phyloP scores from a whole-genome alignment of 1,140 invertebrate species.

The Lepidurus arcticus region DNA sequence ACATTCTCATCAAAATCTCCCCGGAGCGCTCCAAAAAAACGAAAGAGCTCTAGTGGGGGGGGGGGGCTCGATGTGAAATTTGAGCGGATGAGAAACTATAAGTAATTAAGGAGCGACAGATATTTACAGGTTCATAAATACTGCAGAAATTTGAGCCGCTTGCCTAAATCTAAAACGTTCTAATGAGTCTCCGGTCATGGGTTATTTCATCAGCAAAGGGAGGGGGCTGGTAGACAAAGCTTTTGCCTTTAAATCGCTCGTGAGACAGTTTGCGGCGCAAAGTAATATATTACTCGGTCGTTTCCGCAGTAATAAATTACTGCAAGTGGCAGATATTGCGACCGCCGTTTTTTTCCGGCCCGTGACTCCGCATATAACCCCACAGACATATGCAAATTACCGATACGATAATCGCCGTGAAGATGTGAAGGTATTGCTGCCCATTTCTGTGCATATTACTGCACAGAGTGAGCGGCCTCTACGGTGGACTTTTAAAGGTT shows the following conservation, averaged over 20 bases:
- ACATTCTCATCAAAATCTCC: too few species aligned
- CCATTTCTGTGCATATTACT: background rate
- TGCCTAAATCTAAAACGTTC: background rate
- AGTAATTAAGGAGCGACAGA: background rate
- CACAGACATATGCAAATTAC: background rate
- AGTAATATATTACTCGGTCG: background rate
- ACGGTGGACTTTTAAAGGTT: background rate
- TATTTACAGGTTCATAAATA: too few species aligned
- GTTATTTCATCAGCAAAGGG: background rate
- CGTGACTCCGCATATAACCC: background rate
- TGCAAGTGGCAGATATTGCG: background rate
- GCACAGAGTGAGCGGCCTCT: background rate
- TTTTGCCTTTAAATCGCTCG: background rate
- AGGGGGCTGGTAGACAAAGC: background rate
- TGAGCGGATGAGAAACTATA: too few species aligned
- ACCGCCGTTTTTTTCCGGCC: background rate
- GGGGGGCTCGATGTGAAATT: too few species aligned
- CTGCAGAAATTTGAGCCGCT: background rate
- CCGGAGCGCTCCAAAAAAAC: too few species aligned
- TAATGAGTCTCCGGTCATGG: conserved; percentile 11
- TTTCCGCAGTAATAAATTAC: conserved; percentile 20
- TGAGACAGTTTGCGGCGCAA: background rate
- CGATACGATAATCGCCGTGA: background rate
- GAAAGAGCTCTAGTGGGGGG: too few species aligned
- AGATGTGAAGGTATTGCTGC: background rate